These are phyloP conservation scores for Xanthia togata DNA, from an alignment of 2,888 invertebrate genomes.

Conservation along the genomic window DNA sequence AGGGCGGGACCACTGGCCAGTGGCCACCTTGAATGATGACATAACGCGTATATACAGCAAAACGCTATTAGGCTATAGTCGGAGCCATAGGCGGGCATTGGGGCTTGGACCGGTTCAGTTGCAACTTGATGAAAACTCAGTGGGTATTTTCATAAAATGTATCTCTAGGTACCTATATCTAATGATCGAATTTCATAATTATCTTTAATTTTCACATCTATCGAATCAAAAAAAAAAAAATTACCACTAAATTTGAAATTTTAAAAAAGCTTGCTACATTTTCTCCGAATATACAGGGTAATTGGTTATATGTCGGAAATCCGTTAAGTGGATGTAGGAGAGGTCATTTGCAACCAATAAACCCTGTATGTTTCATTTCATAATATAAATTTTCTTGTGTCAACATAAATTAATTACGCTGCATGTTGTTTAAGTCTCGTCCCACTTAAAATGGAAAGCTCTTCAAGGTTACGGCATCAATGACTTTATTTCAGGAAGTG, in stretches of 20 bases:
- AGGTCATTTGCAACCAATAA: too few species aligned
- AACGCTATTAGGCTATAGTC: constrained; percentile 3
- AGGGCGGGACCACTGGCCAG: constrained; percentile 67
- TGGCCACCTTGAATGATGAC: constrained; percentile 67
- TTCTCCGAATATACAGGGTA: background rate
- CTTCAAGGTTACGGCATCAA: constrained; percentile 34
- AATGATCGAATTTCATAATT: background rate
- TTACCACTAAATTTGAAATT: too few species aligned
- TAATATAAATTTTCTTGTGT: constrained; percentile 7
- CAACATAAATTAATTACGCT: constrained; percentile 31
- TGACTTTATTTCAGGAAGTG: constrained; percentile 64
- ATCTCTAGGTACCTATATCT: background rate
- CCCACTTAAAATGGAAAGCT: constrained; percentile 61
- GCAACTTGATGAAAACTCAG: background rate
- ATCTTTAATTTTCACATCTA: too few species aligned
- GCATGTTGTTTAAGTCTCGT: constrained; percentile 30
- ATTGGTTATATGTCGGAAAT: too few species aligned
- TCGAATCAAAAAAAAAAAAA: background rate
- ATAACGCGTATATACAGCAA: constrained; percentile 35
- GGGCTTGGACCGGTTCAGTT: background rate
- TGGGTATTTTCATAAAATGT: background rate
- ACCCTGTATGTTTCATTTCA: background rate
- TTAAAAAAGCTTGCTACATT: background rate
- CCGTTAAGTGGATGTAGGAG: too few species aligned
- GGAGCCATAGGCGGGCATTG: background rate